Conservation (phyloP, 2,113 vertebrate species). For the rat (Rattus norvegicus) region GRCr8 NC_086022.1:91228501-91229000, state of each 20-base stretch:
- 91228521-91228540: background rate
- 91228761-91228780: background rate
- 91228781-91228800: background rate
- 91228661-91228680: background rate
- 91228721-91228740: background rate
- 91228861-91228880: background rate
- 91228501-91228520: background rate
- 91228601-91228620: background rate
- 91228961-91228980: background rate
- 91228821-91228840: background rate
- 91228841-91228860: background rate
- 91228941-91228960: no score
- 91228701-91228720: background rate
- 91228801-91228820: background rate
- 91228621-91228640: background rate
- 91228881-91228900: background rate
- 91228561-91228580: background rate
- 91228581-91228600: background rate
- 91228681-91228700: background rate
- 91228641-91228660: background rate
- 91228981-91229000: background rate
- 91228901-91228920: no score
- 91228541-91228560: background rate
- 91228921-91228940: no score
- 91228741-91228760: background rate